Evolutionary conservation across 2,888 invertebrate species (phyloP).

Genomic region (Rhimphoctona megacephalus): DNA sequence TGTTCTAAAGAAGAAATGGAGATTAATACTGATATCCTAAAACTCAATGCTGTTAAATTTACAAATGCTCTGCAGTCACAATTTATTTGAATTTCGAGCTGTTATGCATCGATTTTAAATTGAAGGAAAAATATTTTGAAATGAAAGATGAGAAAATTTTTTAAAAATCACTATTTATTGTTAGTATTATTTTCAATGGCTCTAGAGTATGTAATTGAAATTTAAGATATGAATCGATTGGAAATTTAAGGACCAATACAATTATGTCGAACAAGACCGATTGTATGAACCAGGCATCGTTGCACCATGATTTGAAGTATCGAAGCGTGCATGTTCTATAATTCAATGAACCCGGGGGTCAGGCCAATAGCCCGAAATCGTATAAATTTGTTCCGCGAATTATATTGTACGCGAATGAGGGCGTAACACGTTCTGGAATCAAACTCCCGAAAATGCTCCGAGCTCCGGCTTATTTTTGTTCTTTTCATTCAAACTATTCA

Average conservation of each 20-base stretch:
- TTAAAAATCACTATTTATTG: not conserved
- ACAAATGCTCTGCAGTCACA: no score
- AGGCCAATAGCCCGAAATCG: conserved; percentile 40
- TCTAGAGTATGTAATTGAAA: not conserved
- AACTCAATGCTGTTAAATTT: no score
- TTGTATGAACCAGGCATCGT: not conserved
- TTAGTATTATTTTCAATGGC: not conserved
- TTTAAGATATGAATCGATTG: not conserved
- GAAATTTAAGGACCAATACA: conserved; percentile 7
- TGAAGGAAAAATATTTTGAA: not conserved
- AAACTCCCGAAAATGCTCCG: conserved; percentile 15
- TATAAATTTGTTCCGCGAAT: conserved; percentile 46
- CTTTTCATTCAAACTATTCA: no score
- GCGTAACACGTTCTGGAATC: conserved; percentile 23
- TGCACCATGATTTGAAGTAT: conserved; percentile 45
- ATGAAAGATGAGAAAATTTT: not conserved
- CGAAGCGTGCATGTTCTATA: conserved; percentile 36
- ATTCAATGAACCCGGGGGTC: conserved; percentile 50
- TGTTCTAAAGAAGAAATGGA: no score
- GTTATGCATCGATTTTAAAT: not conserved
- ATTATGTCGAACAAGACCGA: not conserved
- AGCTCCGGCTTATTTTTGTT: not conserved
- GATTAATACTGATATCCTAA: no score
- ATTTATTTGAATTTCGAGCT: not conserved
- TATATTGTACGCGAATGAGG: conserved; percentile 30